phyloP scores from a whole-genome alignment of 1,140 invertebrate species.

The Odontomachus brunneus region DNA sequence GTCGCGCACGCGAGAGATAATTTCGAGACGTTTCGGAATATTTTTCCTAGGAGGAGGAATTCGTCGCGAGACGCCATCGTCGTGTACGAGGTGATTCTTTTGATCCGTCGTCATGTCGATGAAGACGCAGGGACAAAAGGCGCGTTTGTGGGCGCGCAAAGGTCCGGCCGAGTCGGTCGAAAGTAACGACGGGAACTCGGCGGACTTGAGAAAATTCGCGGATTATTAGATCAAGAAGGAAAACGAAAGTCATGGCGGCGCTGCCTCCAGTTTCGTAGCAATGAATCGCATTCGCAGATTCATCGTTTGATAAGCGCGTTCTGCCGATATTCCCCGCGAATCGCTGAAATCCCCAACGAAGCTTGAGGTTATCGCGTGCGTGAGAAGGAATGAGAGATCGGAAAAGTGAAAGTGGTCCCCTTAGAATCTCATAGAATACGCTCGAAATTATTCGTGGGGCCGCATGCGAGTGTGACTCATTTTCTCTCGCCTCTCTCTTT shows the following conservation, averaged over 20 bases:
- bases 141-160: too few species aligned
- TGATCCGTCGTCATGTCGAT: too few species aligned
- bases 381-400: background rate
- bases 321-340: background rate
- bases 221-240: background rate
- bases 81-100: background rate
- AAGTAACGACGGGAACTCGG: too few species aligned
- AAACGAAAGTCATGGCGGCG: slow-evolving; percentile 20
- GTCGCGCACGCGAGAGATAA: slow-evolving; percentile 16
- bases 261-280: background rate
- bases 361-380: background rate
- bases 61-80: too few species aligned
- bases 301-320: background rate
- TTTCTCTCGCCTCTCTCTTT: background rate
- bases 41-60: background rate
- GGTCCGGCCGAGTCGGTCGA: too few species aligned
- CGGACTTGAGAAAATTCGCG: too few species aligned
- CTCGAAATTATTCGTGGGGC: background rate
- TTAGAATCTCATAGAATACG: background rate
- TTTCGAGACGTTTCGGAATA: slow-evolving; percentile 15
- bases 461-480: slow-evolving; percentile 33
- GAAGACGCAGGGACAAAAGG: too few species aligned
- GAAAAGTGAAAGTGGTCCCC: background rate
- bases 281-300: background rate
- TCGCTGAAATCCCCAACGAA: background rate